Conservation (phyloP, 1,140 invertebrate species). For the Drosophila bocki region DNA sequence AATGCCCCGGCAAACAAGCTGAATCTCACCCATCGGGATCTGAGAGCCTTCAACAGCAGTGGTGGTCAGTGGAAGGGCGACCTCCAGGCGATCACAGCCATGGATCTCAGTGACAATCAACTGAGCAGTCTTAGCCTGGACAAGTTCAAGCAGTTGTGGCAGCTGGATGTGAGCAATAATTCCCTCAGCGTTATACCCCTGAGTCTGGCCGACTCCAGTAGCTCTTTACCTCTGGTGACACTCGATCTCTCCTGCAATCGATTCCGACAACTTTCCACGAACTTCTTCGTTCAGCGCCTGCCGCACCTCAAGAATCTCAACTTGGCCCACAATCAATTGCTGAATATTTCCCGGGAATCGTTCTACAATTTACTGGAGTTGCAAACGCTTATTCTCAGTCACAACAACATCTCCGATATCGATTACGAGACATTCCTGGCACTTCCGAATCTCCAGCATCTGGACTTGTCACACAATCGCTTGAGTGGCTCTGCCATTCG, state of each 20-base stretch:
- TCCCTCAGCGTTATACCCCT: slow-evolving; percentile 37
- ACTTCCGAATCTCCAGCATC: slow-evolving; percentile 90
- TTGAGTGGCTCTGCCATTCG: slow-evolving; percentile 89
- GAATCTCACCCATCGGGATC: slow-evolving; percentile 52
- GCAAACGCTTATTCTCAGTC: slow-evolving; percentile 86
- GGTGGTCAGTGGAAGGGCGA: slow-evolving; percentile 60
- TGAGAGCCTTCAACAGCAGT: slow-evolving; percentile 56
- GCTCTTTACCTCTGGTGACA: slow-evolving; percentile 63
- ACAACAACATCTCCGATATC: slow-evolving; percentile 86
- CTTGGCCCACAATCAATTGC: slow-evolving; percentile 86
- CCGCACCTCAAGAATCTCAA: slow-evolving; percentile 87
- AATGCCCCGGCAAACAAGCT: slow-evolving; percentile 26
- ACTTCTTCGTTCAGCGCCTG: slow-evolving; percentile 65
- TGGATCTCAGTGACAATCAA: slow-evolving; percentile 64
- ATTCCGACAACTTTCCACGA: slow-evolving; percentile 82
- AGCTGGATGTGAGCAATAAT: slow-evolving; percentile 67
- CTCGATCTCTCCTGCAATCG: slow-evolving; percentile 86
- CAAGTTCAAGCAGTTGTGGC: slow-evolving; percentile 53
- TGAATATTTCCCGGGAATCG: slow-evolving; percentile 81
- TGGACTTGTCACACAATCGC: slow-evolving; percentile 93
- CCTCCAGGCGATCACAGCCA: slow-evolving; percentile 43
- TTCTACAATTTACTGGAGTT: slow-evolving; percentile 82
- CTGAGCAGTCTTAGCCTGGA: slow-evolving; percentile 45
- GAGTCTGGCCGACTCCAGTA: slow-evolving; percentile 23
- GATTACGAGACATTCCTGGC: slow-evolving; percentile 87